phyloP scores from a whole-genome alignment of 1,140 invertebrate species.

The Aphaenogaster floridana region DNA sequence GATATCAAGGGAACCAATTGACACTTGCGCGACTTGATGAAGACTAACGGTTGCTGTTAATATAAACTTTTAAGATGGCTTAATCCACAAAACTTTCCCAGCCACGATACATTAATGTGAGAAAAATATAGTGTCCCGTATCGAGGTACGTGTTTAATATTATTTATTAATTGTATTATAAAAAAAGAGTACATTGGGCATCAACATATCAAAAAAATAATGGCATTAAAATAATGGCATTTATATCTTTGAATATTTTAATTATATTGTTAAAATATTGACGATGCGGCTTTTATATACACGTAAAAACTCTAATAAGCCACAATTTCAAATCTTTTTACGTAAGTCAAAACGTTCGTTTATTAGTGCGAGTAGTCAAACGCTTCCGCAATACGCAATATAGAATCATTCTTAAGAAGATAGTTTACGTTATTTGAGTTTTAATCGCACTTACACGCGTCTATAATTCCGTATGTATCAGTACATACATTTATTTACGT shows the following conservation, averaged over 20 bases:
- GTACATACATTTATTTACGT: not conserved
- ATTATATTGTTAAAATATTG: not conserved
- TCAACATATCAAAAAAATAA: not conserved
- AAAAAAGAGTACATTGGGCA: not conserved
- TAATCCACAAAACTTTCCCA: not conserved
- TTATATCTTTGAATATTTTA: not conserved
- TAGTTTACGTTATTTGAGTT: not conserved
- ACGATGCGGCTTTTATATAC: not conserved
- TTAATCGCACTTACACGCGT: not conserved
- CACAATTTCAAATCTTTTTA: conserved; percentile 22
- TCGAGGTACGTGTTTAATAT: not conserved
- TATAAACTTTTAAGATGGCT: conserved; percentile 13
- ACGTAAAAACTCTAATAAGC: not conserved
- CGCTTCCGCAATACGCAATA: conserved; percentile 5
- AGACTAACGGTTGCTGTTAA: conserved; percentile 38
- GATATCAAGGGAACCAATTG: conserved; percentile 18
- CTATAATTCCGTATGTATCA: not conserved
- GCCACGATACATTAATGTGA: conserved; percentile 22
- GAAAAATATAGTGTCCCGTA: not conserved
- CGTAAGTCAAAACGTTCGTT: conserved; percentile 8
- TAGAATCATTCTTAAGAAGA: not conserved
- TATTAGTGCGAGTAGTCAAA: not conserved
- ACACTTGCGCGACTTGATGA: conserved; percentile 49
- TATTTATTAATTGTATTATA: not conserved
- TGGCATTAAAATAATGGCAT: not conserved